These are phyloP conservation scores for Pseudocheirus occidentalis DNA, from an alignment of 2,797 vertebrate species.

Conservation along the genomic window DNA sequence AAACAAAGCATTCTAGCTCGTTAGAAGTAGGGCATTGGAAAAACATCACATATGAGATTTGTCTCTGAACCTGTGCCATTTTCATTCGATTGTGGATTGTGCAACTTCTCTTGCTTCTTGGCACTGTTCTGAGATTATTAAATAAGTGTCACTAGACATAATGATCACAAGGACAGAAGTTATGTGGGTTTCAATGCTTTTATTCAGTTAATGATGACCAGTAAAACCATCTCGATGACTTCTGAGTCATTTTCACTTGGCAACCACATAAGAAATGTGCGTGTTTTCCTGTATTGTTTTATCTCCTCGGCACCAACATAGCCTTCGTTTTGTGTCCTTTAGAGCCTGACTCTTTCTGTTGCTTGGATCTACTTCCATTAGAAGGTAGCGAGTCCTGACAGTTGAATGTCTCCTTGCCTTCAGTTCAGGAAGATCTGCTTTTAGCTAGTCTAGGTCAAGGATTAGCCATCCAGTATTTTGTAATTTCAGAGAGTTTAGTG, in stretches of 20 bases:
- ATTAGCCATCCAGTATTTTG: neutral
- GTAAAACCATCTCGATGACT: neutral
- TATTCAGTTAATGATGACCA: neutral
- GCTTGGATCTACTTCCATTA: neutral
- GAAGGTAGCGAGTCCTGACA: neutral
- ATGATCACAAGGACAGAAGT: no score
- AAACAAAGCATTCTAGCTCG: neutral
- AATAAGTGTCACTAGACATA: neutral
- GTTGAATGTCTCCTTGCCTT: neutral
- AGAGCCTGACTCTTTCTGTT: neutral
- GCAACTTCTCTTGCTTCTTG: neutral
- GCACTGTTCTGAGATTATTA: slow-evolving; percentile 1
- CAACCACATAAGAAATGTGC: neutral
- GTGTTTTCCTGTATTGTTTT: neutral
- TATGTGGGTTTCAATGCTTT: neutral
- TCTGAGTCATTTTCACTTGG: neutral
- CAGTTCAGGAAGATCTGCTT: neutral
- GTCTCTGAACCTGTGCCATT: neutral
- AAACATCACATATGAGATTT: neutral
- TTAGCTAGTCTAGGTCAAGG: neutral
- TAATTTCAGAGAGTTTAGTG: neutral
- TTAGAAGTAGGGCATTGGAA: neutral
- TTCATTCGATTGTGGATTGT: neutral
- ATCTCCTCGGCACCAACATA: neutral
- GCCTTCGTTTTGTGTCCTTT: slow-evolving; percentile 38